A percentile compares a stretch with the other conserved stretches of the same genome.
phyloP scores from a whole-genome alignment of 2,888 invertebrate genomes.

The Dolichopus griseipennis region DNA sequence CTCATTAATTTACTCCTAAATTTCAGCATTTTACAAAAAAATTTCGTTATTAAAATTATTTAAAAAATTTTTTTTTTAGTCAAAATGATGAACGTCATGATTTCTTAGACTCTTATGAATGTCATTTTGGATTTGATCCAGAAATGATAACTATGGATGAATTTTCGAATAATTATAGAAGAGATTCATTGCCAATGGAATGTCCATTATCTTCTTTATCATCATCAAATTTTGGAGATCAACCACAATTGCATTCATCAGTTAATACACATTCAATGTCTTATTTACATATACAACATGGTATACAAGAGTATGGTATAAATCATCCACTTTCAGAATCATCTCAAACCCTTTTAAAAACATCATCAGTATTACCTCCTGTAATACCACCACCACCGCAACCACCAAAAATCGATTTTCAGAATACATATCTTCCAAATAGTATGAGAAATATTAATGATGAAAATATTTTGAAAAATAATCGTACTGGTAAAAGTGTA shows the following conservation, averaged over 20 bases:
- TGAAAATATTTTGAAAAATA: constrained; percentile 2
- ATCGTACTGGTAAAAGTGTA: neutral
- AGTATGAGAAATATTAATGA: constrained; percentile 8
- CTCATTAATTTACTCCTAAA: too few relatives aligned
- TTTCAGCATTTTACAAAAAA: too few relatives aligned
- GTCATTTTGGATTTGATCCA: constrained; percentile 10
- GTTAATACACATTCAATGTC: neutral
- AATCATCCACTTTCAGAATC: neutral
- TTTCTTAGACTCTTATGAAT: constrained; percentile 2
- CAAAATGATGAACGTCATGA: neutral
- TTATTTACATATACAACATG: neutral
- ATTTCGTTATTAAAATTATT: too few relatives aligned
- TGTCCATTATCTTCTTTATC: constrained; percentile 4
- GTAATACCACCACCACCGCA: neutral
- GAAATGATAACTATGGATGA: constrained; percentile 3
- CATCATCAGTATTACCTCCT: neutral
- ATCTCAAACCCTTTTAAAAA: neutral
- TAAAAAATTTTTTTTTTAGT: neutral
- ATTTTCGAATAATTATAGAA: neutral
- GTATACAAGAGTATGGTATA: neutral
- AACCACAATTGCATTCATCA: neutral
- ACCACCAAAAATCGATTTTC: neutral
- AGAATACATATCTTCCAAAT: constrained; percentile 7
- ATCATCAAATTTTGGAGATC: neutral
- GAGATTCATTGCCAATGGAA: constrained; percentile 9